Evolutionary conservation across 2,888 invertebrate species (phyloP).

Genomic region (Anagyrus pseudococci): DNA sequence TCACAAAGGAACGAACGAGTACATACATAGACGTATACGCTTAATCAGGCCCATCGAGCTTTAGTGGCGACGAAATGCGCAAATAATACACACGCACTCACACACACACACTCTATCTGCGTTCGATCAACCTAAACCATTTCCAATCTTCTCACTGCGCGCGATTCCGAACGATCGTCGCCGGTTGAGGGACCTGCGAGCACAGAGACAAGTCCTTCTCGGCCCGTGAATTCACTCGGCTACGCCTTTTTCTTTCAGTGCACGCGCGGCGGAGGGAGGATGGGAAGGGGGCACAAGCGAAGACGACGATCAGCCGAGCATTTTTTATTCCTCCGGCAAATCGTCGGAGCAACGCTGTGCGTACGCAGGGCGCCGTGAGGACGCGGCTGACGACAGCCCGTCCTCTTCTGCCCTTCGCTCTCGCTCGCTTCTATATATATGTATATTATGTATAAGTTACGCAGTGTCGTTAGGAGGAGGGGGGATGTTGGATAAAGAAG

Average conservation of each 20-base stretch:
- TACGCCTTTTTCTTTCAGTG: slow-evolving; percentile 2
- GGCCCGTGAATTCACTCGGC: neutral
- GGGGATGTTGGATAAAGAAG: neutral
- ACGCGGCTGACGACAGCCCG: neutral
- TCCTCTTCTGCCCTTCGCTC: neutral
- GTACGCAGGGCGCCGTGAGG: neutral
- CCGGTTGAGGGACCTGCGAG: neutral
- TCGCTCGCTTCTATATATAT: slow-evolving; percentile 1
- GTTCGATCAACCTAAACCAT: too few relatives aligned
- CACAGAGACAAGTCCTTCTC: slow-evolving; percentile 4
- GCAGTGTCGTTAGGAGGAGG: neutral
- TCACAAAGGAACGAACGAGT: too few relatives aligned
- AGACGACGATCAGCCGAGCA: neutral
- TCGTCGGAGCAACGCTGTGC: too few relatives aligned
- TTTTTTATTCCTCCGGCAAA: too few relatives aligned
- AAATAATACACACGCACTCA: too few relatives aligned
- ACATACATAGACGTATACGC: too few relatives aligned
- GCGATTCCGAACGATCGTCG: neutral
- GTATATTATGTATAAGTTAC: slow-evolving; percentile 28
- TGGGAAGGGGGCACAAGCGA: neutral
- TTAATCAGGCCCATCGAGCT: too few relatives aligned
- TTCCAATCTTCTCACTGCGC: too few relatives aligned
- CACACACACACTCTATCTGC: too few relatives aligned
- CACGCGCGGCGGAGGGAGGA: neutral
- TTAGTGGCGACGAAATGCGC: too few relatives aligned